Conservation (phyloP, 2,113 vertebrate genomes). For the Anser cygnoides region DNA sequence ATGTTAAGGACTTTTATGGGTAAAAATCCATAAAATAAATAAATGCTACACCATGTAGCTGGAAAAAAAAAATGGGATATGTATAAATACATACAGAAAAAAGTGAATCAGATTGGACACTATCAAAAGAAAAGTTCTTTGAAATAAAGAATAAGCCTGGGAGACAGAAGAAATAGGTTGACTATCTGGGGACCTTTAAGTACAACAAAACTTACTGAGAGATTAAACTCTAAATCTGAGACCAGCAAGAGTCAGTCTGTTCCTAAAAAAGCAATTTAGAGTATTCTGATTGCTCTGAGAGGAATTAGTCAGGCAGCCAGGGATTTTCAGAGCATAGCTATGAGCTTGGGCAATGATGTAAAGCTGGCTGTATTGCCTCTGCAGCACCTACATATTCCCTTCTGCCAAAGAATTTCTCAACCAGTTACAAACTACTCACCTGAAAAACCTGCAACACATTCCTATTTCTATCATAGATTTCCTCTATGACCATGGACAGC, state of each 20-base stretch:
- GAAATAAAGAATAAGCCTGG: background rate
- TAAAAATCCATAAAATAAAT: background rate
- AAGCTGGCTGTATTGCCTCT: background rate
- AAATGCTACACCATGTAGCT: background rate
- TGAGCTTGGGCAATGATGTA: conserved; percentile 29
- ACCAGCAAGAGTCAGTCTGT: background rate
- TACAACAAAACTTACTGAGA: background rate
- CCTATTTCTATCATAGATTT: background rate
- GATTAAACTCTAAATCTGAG: conserved; percentile 5
- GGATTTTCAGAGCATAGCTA: background rate
- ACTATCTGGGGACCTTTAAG: background rate
- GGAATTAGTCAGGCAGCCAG: background rate
- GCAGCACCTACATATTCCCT: background rate
- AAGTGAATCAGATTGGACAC: background rate
- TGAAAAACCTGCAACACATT: conserved; percentile 7
- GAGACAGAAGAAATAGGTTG: background rate
- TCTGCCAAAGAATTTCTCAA: background rate
- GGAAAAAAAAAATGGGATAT: background rate
- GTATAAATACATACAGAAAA: background rate
- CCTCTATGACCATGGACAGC: background rate
- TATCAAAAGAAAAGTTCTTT: background rate
- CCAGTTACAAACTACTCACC: background rate
- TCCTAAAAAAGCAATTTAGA: conserved; percentile 32
- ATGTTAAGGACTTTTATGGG: background rate
- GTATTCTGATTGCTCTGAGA: conserved; percentile 33